Conservation (phyloP, 2,797 vertebrate genomes). For the Alauda arvensis region DNA sequence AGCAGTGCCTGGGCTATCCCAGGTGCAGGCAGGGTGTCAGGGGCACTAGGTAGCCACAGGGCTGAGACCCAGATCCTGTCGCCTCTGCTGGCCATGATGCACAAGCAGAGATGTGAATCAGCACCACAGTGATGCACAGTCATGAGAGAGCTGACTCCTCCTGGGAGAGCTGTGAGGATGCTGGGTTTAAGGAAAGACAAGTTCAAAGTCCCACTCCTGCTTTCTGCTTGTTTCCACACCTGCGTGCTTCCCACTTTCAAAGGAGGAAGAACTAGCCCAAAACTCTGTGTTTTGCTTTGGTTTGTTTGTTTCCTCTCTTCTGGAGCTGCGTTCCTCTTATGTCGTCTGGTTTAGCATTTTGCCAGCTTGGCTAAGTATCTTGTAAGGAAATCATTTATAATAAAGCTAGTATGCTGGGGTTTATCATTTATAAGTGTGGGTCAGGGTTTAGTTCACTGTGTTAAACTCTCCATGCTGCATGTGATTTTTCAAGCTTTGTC, state of each 20-base stretch:
- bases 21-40: background rate
- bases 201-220: background rate
- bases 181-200: background rate
- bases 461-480: slow-evolving; percentile 92
- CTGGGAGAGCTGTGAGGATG: background rate
- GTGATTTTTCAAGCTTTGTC: slow-evolving; percentile 97
- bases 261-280: slow-evolving; percentile 5
- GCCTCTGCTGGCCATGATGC: rapidly evolving
- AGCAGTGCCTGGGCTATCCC: background rate
- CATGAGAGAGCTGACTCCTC: background rate
- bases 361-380: slow-evolving; percentile 72
- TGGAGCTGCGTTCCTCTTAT: slow-evolving; percentile 22
- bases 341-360: slow-evolving; percentile 69
- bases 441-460: slow-evolving; percentile 84
- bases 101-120: background rate
- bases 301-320: slow-evolving; percentile 46
- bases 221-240: background rate
- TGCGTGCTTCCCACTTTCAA: background rate
- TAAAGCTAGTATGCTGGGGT: slow-evolving; percentile 79
- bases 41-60: background rate
- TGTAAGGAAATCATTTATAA: slow-evolving; percentile 80
- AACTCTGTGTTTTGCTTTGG: slow-evolving; percentile 4
- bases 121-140: background rate
- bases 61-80: background rate
- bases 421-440: slow-evolving; percentile 82